Percentiles rank a stretch among this genome's conserved stretches.
These are phyloP conservation scores for Melanerpes aurifrons DNA, from an alignment of 2,113 vertebrate genomes.

Conservation along the genomic window DNA sequence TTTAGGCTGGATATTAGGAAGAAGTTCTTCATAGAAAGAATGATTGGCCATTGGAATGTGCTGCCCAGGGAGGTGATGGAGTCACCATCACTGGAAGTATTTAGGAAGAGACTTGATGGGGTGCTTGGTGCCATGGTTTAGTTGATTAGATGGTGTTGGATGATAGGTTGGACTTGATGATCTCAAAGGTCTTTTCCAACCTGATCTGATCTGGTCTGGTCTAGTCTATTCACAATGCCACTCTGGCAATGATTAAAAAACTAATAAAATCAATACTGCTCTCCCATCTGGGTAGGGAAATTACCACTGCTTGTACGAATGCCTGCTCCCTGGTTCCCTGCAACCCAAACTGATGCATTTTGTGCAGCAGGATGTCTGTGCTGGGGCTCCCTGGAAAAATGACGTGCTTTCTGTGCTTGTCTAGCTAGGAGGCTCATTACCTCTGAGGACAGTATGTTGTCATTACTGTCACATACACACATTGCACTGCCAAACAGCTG, in stretches of 20 bases:
- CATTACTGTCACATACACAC: conserved; percentile 22
- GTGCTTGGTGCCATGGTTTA: too few relatives aligned
- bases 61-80: too few relatives aligned
- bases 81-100: too few relatives aligned
- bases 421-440: background rate
- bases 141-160: too few relatives aligned
- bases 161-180: too few relatives aligned
- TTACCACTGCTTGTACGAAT: background rate
- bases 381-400: background rate
- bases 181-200: too few relatives aligned
- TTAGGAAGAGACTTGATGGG: too few relatives aligned
- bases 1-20: too few relatives aligned
- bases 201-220: too few relatives aligned
- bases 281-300: background rate
- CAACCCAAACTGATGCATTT: background rate
- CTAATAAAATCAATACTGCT: background rate
- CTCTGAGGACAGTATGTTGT: conserved; percentile 20
- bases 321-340: background rate
- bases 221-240: background rate
- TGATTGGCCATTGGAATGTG: too few relatives aligned
- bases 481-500: conserved; percentile 52
- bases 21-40: too few relatives aligned
- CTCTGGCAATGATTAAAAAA: background rate
- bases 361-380: background rate
- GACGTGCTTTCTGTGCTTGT: background rate